Evolutionary conservation across 1,140 invertebrate genomes (phyloP), one percentile per base, ranked within the genome.

Genomic region (Drosophila orosa): DNA sequence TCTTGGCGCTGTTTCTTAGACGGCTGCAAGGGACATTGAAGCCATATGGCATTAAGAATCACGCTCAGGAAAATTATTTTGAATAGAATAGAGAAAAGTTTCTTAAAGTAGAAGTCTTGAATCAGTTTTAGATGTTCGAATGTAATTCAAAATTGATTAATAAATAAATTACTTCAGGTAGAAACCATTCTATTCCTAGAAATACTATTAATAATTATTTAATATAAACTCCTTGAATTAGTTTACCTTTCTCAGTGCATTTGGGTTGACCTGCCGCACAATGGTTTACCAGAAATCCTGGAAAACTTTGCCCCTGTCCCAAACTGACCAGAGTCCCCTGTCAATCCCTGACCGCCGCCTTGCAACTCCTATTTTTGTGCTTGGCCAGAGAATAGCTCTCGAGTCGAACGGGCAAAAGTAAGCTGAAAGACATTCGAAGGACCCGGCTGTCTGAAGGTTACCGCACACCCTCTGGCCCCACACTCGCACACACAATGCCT

Each of bases 371-470:
- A 37, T 54, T 39, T 45, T 25, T 29, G 27, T 7, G 15, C 40
- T 24, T 31, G 45, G 33, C 25, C 56, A 47, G 50, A 47, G 33
- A 50, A 13, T 27, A 22, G 5, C 15, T 48, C 15, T n/a, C 27
- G 67, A 71, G 50, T 68, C 50, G n/a, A 56, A 56, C 15, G 33
- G 65, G 40, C 22, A 39, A 58, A 71, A 71, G 65, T 71, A 71
- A 71, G 29, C 68, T 71, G 66, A 25, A 67, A 71, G 68, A 71
- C 68, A 71, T 72, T 71, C 52, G 55, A 60, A 40, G 58, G 55
- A 72, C 40, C 27, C 52, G 68, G 31, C 50, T 72, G 73, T 76
- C 73, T 78, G 75, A 78, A 78, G 75, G 75, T 78, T 78, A 77
- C 71, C 54, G 80, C 69, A 65, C 48, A 71, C 42, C 55, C 24